phyloP scores from a whole-genome alignment of 2,797 vertebrate genomes.

The Chiroxiphia lanceolata region DNA sequence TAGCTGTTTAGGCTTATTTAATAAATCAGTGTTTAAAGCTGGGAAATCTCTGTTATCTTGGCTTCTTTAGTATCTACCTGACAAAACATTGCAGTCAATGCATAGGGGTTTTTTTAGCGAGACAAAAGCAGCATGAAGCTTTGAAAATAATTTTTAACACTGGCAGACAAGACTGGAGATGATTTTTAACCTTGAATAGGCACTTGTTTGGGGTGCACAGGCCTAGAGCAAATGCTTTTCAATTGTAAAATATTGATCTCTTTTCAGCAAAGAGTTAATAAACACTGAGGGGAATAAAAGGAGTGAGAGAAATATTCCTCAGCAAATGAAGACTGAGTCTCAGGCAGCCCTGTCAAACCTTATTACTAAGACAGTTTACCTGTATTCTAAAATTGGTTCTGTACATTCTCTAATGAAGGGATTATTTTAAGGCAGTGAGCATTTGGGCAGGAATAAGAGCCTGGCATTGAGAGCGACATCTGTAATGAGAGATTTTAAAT shows the following conservation, averaged over 20 bases:
- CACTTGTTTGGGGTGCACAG: neutral
- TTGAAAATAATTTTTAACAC: neutral
- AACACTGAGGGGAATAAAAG: neutral
- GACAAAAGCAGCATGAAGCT: neutral
- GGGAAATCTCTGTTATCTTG: neutral
- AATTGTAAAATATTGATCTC: neutral
- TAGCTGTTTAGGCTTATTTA: neutral
- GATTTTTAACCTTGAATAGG: neutral
- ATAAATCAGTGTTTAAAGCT: neutral
- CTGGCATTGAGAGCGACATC: neutral
- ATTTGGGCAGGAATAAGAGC: neutral
- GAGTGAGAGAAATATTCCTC: neutral
- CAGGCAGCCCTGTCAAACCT: neutral
- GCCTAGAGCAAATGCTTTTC: neutral
- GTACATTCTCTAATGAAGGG: conserved; percentile 2
- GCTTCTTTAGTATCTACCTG: neutral
- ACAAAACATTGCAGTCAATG: neutral
- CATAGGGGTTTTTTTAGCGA: neutral
- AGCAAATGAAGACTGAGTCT: neutral
- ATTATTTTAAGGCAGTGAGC: conserved; percentile 19
- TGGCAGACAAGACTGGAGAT: neutral
- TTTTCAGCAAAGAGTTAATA: conserved; percentile 6
- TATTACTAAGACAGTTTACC: neutral
- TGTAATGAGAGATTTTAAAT: conserved; percentile 46
- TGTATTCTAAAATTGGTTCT: neutral